Base-by-base conservation (phyloP, 2,888 invertebrate genomes). In the Torymus texanus region DNA sequence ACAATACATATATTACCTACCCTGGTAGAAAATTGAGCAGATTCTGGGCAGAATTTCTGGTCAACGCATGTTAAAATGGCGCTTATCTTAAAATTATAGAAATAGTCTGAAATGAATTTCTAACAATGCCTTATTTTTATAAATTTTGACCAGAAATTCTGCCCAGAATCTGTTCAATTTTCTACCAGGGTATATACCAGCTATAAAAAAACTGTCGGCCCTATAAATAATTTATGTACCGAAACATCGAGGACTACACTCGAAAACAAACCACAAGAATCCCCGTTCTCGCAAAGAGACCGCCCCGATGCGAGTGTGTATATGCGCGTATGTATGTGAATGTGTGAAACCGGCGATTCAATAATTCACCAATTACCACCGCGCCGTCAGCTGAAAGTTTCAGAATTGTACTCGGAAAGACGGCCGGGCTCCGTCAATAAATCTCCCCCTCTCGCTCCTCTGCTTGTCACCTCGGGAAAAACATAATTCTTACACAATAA, bases 401-500 rank as follows among this genome's bases (percentile, higher is more conserved):
- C 56, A 62, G 41, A 75, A 78, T 78, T 75, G 59, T 63, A 66
- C 63, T 51, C 72, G 68, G 67, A 41, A 41, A 41, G 41, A 59
- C 66, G 56, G 24, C 24, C 41, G 61, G 74, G 50, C 53, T 70
- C 29, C 50, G 50, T 53, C 29, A 75, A 81, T 78, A 78, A 81
- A 78, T 81, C 78, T 67, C 58, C 12, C 56, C 58, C 12, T 51
- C 62, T 18, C 61, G 70, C 71, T 66, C 16, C 65, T 78, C 55
- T 18, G 68, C 21, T 51, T 74, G 80, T 74, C 72, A 75, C 29
- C 71, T 59, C 41, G 63, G 18, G 65, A 72, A 75, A 80, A 81
- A 72, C 78, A 78, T 78, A 78, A 78, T 81, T 78, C 78, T 78
- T 55, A 16, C 65, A 74, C 75, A 78, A 81, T 78, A 78, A 81